Evolutionary conservation across 1,140 invertebrate species (phyloP), one percentile per base, ranked within the genome.

Genomic region (Cyphomyrmex costatus): DNA sequence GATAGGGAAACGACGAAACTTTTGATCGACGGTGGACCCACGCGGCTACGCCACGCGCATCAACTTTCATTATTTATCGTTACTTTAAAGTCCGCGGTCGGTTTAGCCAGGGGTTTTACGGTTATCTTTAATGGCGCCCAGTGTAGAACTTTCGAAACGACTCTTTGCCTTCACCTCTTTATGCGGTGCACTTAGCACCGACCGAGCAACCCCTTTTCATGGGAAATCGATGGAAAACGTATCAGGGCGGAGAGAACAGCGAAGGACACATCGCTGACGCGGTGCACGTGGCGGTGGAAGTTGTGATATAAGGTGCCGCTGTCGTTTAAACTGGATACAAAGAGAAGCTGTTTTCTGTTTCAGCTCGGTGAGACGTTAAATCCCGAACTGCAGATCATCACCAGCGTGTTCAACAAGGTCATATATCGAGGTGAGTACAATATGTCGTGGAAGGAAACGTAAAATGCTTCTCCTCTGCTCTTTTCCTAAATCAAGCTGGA

Each of bases 341-440:
- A 85, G 66, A 77, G 14, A 87, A 80, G 82, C 60, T 88, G 85
- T 91, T 89, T 92, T 93, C 93, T 95, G 92, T 96, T 96, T 76
- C 95, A 98, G 97, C 97, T 98, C 90, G 98, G 98, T 24, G 97
- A 98, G 88, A 97, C 96, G 51, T 97, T 97, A 85, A 98, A 98
- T 94, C 96, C 97, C 10, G 98, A 98, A 93, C 94, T 99, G 60
- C 96, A 97, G 90, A 96, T 98, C 90, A 97, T 98, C 93, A 98
- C 98, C n/a, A 98, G 97, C 92, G 97, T 97, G 80, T 98, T 98
- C 93, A 97, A 96, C 90, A 97, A 98, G 95, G 97, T 98, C 78
- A 95, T 96, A 88, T 98, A 96, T 91, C 96, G 97, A 96, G 98
- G 98, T 98, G 94, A 96, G 96, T 95, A 74, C 24, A 27, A 21